These are phyloP conservation scores for Oligia latruncula DNA, from an alignment of 2,888 invertebrate species.

Conservation along the genomic window DNA sequence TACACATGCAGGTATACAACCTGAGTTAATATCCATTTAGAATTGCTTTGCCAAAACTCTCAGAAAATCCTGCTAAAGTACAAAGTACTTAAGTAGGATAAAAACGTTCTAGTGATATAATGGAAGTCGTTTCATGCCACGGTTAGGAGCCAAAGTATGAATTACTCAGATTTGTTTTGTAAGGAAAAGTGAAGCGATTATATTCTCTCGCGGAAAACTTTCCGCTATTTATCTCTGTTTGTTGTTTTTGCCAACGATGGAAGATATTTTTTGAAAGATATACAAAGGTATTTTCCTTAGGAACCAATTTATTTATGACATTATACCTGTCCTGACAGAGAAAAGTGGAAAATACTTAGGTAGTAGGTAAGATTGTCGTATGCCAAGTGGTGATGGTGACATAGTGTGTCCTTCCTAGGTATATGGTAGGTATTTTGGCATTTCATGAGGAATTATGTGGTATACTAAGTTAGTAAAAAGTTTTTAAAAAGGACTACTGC, in stretches of 20 bases:
- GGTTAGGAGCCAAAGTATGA: conserved; percentile 44
- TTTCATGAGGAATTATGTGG: background rate
- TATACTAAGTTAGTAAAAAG: background rate
- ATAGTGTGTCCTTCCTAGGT: background rate
- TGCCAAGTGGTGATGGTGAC: background rate
- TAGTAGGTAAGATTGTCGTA: background rate
- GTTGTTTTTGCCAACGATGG: conserved; percentile 44
- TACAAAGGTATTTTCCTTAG: conserved; percentile 38
- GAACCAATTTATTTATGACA: conserved; percentile 34
- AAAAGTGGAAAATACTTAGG: conserved; percentile 8
- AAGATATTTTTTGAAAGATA: conserved; percentile 45
- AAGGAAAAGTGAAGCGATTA: conserved; percentile 59
- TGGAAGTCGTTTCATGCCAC: conserved; percentile 41
- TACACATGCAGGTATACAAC: background rate
- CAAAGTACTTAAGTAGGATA: conserved; percentile 33
- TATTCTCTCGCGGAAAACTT: conserved; percentile 51
- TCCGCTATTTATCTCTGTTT: conserved; percentile 56
- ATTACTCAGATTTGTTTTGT: conserved; percentile 56
- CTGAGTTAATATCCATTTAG: background rate
- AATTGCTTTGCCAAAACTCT: conserved; percentile 1
- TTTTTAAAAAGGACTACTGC: background rate
- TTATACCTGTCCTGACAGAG: conserved; percentile 17
- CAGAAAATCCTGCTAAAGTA: conserved; percentile 13
- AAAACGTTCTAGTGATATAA: conserved; percentile 28
- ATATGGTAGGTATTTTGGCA: background rate